Base-by-base conservation (phyloP, 2,797 vertebrate species). In the Mastacembelus armatus region DNA sequence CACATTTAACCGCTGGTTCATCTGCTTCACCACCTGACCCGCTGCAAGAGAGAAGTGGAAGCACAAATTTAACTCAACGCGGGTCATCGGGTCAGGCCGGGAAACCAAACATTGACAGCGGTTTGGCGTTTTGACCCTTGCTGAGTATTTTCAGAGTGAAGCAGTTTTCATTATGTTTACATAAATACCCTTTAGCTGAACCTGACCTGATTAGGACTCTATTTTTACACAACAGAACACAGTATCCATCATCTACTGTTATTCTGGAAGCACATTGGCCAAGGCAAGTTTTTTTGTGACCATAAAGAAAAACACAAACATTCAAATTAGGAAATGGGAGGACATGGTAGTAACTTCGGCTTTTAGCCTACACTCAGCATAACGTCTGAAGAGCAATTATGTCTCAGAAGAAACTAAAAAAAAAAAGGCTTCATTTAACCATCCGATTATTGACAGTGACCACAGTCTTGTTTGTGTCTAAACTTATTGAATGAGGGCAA, bases 1-100 rank as follows among this genome's bases (percentile, higher is more conserved):
- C 6, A 95, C 95, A 36, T 95, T 96, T 58, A 99, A 80, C 43
- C 94, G 93, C 92, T 96, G 96, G 78, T 99, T 99, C 98, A 99
- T 99, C 91, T 99, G 97, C 87, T 97, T 98, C 81, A 99, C 98
- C 66, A 99, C 95, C 70, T 99, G 98, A n/a, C 98, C 98, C 64
- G 90, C 91, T 92, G 77, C 40, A 51, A 10, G 38, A 54, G 7
- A 47, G 7, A 33, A 30, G 2, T 0, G 2, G 11, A 78, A 1
- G 52, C 21, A 56, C 5, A 56, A 32, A 15, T 45, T 22, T 26
- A 7, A n/a, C 10, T 44, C 16, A 58, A 56, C 7, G 50, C 5
- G 16, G 22, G 16, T 68, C 42, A 51, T 10, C 15, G 35, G 10
- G 2, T 56, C 39, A 45, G 10, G 16, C 6, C 43, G 12, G 43